Percentiles rank a stretch among this genome's conserved stretches.
phyloP scores from a whole-genome alignment of 2,888 invertebrate genomes.

The Choristoneura rosaceana region DNA sequence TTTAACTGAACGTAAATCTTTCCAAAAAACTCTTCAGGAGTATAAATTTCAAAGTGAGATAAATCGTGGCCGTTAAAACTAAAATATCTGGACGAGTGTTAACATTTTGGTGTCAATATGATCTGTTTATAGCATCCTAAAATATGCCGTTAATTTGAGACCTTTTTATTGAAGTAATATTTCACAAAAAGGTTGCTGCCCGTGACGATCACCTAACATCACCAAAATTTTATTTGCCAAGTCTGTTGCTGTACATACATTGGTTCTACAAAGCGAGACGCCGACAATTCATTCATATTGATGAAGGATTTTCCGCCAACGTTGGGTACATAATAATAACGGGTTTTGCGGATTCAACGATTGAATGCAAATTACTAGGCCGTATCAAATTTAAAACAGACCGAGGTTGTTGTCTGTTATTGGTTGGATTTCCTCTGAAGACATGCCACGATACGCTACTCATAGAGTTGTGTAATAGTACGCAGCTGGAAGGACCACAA shows the following conservation, averaged over 20 bases:
- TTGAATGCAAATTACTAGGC: constrained; percentile 61
- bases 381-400: constrained; percentile 50
- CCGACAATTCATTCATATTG: constrained; percentile 53
- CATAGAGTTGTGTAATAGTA: constrained; percentile 19
- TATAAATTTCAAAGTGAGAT: constrained; percentile 47
- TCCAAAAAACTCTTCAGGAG: constrained; percentile 44
- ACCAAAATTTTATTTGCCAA: constrained; percentile 18
- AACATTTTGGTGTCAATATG: constrained; percentile 22
- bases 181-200: constrained; percentile 3
- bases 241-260: constrained; percentile 45
- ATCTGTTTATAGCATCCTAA: constrained; percentile 21
- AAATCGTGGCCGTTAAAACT: constrained; percentile 48
- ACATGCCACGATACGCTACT: constrained; percentile 48
- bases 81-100: constrained; percentile 25
- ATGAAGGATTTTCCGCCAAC: constrained; percentile 54
- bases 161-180: background rate
- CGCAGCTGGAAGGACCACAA: constrained; percentile 51
- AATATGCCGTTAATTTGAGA: constrained; percentile 9
- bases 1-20: constrained; percentile 47
- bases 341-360: constrained; percentile 53
- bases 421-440: constrained; percentile 51
- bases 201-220: constrained; percentile 2
- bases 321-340: constrained; percentile 51
- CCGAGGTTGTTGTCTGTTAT: constrained; percentile 39
- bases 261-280: constrained; percentile 41